Base-by-base conservation (phyloP, 2,113 vertebrate genomes). In the Procavia capensis region DNA sequence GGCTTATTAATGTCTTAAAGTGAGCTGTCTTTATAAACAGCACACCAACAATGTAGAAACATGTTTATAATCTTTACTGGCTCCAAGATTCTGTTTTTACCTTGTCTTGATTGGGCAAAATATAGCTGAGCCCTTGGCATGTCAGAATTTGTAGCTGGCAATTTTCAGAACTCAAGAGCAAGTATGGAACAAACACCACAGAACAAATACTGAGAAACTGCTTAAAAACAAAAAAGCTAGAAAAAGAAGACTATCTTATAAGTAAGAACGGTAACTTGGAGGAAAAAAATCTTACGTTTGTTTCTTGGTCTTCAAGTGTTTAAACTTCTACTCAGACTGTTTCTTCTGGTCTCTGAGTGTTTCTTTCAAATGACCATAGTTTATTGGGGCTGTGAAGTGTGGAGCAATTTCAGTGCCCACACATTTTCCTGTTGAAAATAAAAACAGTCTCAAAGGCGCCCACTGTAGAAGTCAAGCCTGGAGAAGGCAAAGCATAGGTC, bases 1-100 rank as follows among this genome's bases (percentile, higher is more conserved):
- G 95, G 87, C 95, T 97, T 98, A 98, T 97, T 97, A 96, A 98
- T 96, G 87, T 93, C 88, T 95, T 84, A 80, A 90, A 97, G 85
- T 85, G 84, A 95, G 64, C 88, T 90, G 87, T 89, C 75, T 96
- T 54, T 79, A 94, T 95, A 96, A 97, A 97, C 75, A 74, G 83
- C 36, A 50, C 82, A 92, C 70, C 78, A 85, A 86, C 10, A 16
- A 74, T 75, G 57, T 78, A 82, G 95, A 90, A 96, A 70, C 34
- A 63, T 95, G 85, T 93, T 94, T 97, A 82, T 92, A 90, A 94
- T 90, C 90, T 91, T 86, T 85, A 68, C 80, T 92, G 92, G 85
- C 90, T 96, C 68, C 7, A 14, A 68, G 54, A 85, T 54, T 95
- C 90, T 92, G 86, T 90, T 96, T 94, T 82, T 92, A 90, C 93